Evolutionary conservation across 2,797 vertebrate genomes (phyloP).

Genomic region (Remorina albescens): DNA sequence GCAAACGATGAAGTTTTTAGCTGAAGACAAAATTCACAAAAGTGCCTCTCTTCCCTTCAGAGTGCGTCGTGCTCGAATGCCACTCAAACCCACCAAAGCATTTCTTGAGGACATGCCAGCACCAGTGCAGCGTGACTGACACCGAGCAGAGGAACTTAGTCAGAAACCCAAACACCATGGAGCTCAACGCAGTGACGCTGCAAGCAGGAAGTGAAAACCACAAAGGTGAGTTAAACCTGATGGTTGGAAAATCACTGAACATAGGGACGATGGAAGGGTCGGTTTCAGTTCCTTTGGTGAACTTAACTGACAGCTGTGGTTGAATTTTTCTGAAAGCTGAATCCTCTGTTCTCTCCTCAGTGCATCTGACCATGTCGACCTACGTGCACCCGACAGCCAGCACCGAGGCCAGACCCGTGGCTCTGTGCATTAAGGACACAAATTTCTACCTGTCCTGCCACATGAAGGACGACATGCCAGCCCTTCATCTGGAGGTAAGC

Average conservation of each 20-base stretch:
- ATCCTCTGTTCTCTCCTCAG: conserved; percentile 57
- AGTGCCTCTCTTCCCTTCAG: conserved; percentile 31
- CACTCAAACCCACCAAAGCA: fast-evolving
- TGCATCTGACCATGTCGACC: conserved; percentile 73
- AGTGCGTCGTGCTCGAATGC: conserved; percentile 22
- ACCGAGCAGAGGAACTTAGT: conserved; percentile 65
- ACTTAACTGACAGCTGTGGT: too few species aligned
- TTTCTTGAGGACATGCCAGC: conserved; percentile 17
- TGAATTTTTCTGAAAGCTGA: too few species aligned
- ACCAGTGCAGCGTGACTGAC: conserved; percentile 62
- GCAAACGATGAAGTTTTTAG: too few species aligned
- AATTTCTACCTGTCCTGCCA: conserved; percentile 74
- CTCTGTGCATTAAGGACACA: conserved; percentile 71
- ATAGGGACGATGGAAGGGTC: not conserved
- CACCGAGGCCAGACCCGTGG: conserved; percentile 53
- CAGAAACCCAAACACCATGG: conserved; percentile 50
- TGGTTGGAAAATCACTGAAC: not conserved
- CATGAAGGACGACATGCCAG: conserved; percentile 16
- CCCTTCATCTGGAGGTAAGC: conserved; percentile 79
- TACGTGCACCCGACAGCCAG: conserved; percentile 50
- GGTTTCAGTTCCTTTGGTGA: not conserved
- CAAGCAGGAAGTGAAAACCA: conserved; percentile 57
- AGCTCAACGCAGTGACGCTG: conserved; percentile 77
- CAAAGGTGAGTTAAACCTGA: conserved; percentile 63
- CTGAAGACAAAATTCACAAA: not conserved